Percentiles rank a stretch among this genome's conserved stretches.
Conservation (phyloP, 2,113 vertebrate genomes). For the Cephalopterus ornatus region DNA sequence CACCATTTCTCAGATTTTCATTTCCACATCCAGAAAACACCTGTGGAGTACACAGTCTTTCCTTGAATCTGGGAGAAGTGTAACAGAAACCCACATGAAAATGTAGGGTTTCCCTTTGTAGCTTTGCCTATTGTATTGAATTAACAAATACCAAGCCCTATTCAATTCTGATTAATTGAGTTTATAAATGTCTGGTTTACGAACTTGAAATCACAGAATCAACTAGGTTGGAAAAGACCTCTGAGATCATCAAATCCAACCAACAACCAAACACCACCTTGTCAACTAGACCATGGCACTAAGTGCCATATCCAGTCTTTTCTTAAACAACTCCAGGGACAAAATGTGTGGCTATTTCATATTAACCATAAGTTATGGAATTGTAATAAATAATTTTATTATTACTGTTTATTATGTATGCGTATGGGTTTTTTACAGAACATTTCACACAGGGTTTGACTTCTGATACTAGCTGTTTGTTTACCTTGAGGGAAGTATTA, state of each 20-base stretch:
- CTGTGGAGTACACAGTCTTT: neutral
- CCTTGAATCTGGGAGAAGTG: neutral
- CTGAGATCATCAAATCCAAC: neutral
- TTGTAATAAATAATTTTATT: neutral
- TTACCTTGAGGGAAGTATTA: neutral
- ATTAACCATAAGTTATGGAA: neutral
- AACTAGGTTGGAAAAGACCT: neutral
- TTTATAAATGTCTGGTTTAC: neutral
- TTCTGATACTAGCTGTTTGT: neutral
- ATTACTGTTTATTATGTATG: neutral
- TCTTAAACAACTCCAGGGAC: neutral
- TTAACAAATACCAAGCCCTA: neutral
- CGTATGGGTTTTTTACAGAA: neutral
- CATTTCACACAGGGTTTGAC: neutral
- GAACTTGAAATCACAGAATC: neutral
- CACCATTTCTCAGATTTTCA: neutral
- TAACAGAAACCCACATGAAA: neutral
- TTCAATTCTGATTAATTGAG: neutral
- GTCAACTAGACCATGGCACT: neutral
- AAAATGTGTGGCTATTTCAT: neutral
- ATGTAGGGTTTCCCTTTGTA: rapidly evolving
- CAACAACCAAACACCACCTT: neutral
- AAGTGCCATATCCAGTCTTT: neutral
- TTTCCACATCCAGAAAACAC: neutral
- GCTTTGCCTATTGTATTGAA: neutral